These are phyloP conservation scores for Plebejus melissa DNA, from an alignment of 2,888 invertebrate species.

Conservation along the genomic window DNA sequence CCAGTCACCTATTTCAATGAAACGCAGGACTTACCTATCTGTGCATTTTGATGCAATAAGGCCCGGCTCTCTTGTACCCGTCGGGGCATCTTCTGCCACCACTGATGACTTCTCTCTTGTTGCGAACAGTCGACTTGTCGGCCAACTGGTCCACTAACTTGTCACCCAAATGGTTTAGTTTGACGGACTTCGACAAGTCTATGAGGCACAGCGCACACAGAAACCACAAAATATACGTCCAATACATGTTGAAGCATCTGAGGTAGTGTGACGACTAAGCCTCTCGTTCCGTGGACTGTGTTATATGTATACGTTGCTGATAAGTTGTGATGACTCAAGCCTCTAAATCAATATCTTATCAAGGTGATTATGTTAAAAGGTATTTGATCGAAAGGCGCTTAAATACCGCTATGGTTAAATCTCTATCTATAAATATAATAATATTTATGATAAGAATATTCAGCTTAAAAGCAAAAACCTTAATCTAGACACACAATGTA, in stretches of 20 bases:
- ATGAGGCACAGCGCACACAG: background rate
- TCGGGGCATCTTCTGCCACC: background rate
- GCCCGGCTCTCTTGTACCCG: background rate
- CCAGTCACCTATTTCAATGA: background rate
- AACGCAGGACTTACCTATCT: background rate
- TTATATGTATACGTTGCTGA: background rate
- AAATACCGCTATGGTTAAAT: background rate
- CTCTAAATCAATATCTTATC: conserved; percentile 10
- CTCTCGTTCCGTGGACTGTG: background rate
- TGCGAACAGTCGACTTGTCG: background rate
- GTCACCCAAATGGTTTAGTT: background rate
- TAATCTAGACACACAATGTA: too few species aligned
- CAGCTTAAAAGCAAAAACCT: too few species aligned
- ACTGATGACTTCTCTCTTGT: background rate
- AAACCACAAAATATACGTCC: background rate
- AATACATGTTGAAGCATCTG: background rate
- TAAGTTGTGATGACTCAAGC: background rate
- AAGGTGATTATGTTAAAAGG: background rate
- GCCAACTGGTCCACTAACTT: background rate
- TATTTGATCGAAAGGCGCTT: background rate
- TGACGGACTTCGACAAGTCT: background rate
- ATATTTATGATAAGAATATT: too few species aligned
- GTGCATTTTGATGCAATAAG: background rate
- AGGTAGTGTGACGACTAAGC: background rate
- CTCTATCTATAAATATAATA: too few species aligned